phyloP scores from a whole-genome alignment of 2,888 invertebrate genomes.

The Drosophila maculinotata region DNA sequence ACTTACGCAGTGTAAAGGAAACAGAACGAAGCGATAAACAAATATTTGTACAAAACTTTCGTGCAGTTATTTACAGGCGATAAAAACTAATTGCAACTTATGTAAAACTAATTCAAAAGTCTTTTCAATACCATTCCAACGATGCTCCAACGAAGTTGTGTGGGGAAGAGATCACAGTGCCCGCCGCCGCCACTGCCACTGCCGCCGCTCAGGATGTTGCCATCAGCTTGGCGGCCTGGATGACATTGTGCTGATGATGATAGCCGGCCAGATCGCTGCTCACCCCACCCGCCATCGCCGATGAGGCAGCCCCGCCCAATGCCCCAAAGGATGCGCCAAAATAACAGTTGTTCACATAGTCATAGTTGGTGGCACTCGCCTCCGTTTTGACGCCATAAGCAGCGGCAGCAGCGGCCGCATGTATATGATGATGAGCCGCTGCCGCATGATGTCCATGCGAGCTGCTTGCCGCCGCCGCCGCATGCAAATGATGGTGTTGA shows the following conservation, averaged over 20 bases:
- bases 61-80: conserved; percentile 57
- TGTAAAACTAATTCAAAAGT: conserved; percentile 62
- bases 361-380: conserved; percentile 84
- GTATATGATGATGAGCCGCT: conserved; percentile 77
- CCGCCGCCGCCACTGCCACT: conserved; percentile 11
- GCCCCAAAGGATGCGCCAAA: conserved; percentile 84
- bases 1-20: conserved; percentile 16
- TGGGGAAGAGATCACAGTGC: conserved; percentile 63
- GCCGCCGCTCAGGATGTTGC: conserved; percentile 89
- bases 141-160: conserved; percentile 43
- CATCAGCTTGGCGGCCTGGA: conserved; percentile 93
- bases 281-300: conserved; percentile 78
- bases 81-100: conserved; percentile 48
- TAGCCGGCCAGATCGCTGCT: conserved; percentile 89
- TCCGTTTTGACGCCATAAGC: conserved; percentile 83
- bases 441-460: conserved; percentile 73
- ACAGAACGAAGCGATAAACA: conserved; percentile 35
- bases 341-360: conserved; percentile 85
- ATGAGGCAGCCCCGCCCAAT: conserved; percentile 78
- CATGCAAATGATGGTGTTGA: conserved; percentile 79
- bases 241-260: conserved; percentile 94
- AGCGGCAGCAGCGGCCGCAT: conserved; percentile 73
- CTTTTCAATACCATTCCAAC: conserved; percentile 73
- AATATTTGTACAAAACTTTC: conserved; percentile 61
- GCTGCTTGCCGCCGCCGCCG: conserved; percentile 59